phyloP scores from a whole-genome alignment of 92 coral and sea anemone genomes.

The Zoanthus sociatus region DNA sequence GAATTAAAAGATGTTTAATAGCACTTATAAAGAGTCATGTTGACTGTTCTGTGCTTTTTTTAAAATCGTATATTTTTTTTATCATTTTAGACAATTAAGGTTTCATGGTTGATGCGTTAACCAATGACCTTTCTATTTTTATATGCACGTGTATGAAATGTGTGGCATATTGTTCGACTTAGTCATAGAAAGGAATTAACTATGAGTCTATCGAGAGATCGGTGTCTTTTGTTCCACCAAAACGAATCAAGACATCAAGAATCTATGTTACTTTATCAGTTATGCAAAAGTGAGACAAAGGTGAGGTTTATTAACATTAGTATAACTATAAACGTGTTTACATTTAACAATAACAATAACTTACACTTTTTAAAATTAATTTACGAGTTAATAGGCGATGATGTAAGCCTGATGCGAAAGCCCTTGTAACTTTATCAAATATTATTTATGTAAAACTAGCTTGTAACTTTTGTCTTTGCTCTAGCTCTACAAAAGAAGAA shows the following conservation, averaged over 20 bases:
- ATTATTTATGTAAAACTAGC: neutral
- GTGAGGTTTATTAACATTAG: neutral
- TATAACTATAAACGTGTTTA: too few species aligned
- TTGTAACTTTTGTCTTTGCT: neutral
- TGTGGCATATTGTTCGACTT: constrained; percentile 24
- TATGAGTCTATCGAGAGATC: neutral
- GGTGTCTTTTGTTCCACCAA: neutral
- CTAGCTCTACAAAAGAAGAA: neutral
- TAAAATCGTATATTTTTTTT: neutral
- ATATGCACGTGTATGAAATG: constrained; percentile 36
- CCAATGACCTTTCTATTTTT: constrained; percentile 22
- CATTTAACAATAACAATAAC: too few species aligned
- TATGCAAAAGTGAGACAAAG: neutral
- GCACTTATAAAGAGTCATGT: constrained; percentile 14
- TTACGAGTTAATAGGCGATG: neutral
- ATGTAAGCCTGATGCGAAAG: neutral
- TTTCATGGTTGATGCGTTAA: constrained; percentile 8
- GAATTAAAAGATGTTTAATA: neutral
- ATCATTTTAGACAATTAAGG: constrained; percentile 21
- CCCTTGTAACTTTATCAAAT: neutral
- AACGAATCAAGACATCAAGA: neutral
- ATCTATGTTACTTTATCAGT: too few species aligned
- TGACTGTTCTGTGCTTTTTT: constrained; percentile 30
- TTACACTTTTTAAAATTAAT: neutral
- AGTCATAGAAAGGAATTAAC: too few species aligned